Evolutionary conservation across 2,797 vertebrate species (phyloP).

Genomic region (Ceyx erithaca): DNA sequence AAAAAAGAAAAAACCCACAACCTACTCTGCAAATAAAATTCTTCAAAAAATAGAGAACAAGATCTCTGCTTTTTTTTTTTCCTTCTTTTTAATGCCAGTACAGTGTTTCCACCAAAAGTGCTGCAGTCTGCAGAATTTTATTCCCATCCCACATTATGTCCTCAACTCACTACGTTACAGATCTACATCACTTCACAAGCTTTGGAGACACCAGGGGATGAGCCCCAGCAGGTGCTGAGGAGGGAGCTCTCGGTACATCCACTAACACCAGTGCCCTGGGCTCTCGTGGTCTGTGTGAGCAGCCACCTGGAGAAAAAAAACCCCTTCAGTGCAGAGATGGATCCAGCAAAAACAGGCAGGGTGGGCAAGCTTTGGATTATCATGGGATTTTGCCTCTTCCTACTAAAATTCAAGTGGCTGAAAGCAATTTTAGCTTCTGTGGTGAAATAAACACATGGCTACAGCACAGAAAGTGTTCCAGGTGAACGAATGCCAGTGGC

Average conservation of each 20-base stretch:
- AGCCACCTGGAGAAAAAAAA: neutral
- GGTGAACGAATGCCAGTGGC: neutral
- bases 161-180: neutral
- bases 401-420: neutral
- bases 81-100: neutral
- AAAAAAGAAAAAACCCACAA: neutral
- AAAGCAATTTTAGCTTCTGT: neutral
- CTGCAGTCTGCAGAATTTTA: neutral
- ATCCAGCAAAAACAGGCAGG: neutral
- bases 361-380: neutral
- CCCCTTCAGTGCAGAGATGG: accelerated
- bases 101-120: neutral
- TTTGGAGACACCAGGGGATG: too few species aligned
- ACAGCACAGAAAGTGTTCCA: neutral
- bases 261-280: neutral
- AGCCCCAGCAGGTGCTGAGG: accelerated
- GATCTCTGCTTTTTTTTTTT: neutral
- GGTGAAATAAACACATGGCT: neutral
- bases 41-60: neutral
- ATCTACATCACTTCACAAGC: neutral
- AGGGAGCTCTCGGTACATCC: neutral
- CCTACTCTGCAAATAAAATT: neutral
- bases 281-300: accelerated
- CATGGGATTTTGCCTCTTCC: neutral
- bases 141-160: neutral